Evolutionary conservation across 2,888 invertebrate genomes (phyloP), one percentile per base, ranked within the genome.

Genomic region (Proisotoma minuta): DNA sequence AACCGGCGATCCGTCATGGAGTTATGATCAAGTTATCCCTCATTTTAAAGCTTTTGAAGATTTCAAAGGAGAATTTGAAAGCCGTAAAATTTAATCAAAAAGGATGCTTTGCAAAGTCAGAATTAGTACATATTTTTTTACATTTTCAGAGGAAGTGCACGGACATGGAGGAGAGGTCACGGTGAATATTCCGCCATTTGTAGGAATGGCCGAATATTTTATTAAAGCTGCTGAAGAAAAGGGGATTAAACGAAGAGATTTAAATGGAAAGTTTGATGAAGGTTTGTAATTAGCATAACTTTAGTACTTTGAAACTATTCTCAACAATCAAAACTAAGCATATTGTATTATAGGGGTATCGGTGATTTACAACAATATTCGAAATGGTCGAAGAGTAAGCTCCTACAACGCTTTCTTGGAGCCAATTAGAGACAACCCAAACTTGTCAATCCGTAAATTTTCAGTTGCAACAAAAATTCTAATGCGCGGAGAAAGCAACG

Each of bases 381-480:
- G 65, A 18, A 63, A 71, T 29, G 71, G 71, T 5, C 47, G 64
- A n/a, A 57, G 71, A 47, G 47, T 57, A 1, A 59, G 66, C 34
- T 61, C 66, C n/a, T 68, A 63, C 60, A 58, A 39, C 18, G 69
- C 71, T 10, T 71, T 68, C 54, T 28, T 71, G 5, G 60, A 68
- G 39, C 71, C 68, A 4, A 51, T 65, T 12, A 39, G 64, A 43
- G 56, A 34, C 18, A 49, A 65, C 18, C 59, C 62, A 1, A 61
- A 47, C 28, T 54, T 72, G 8, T 66, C 60, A 5, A 69, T 72
- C 20, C 63, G 61, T 34, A 72, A 72, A 43, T 72, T 63, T 52
- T 53, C 72, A 3, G 64, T 63, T 24, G 72, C 68, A 3, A 68
- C 60, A 26, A 70, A 69, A 57, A 59, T 70, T 10, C 50, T 70